These are phyloP conservation scores for Ladona fulva DNA, from an alignment of 1,140 invertebrate genomes.

Conservation along the genomic window DNA sequence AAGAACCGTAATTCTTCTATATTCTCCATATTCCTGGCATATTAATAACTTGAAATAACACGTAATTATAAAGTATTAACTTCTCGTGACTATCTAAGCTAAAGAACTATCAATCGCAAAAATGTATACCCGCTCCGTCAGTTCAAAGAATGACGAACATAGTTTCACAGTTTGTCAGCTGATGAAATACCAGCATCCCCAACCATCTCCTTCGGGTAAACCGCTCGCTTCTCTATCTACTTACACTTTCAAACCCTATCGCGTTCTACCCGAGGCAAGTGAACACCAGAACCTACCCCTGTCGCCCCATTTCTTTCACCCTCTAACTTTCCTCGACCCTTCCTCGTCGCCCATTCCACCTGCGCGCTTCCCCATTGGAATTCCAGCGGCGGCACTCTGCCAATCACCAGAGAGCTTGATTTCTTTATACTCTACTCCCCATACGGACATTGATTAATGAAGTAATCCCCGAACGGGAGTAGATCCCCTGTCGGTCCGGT, in stretches of 20 bases:
- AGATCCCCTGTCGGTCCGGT: background rate
- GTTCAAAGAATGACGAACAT: too few species aligned
- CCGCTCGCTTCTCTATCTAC: background rate
- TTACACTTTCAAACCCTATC: background rate
- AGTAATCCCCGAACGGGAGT: slow-evolving; percentile 2
- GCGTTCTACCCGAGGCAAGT: background rate
- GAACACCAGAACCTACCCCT: too few species aligned
- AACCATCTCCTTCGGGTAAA: too few species aligned
- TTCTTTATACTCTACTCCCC: background rate
- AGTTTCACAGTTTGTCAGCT: too few species aligned
- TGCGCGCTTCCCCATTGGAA: slow-evolving; percentile 2
- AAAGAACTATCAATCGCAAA: too few species aligned
- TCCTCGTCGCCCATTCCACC: background rate
- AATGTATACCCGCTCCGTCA: too few species aligned
- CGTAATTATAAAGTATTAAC: too few species aligned
- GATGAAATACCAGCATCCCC: too few species aligned
- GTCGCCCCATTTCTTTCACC: background rate
- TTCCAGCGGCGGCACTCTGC: background rate
- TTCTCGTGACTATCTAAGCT: too few species aligned
- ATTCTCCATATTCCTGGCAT: too few species aligned
- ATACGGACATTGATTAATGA: background rate
- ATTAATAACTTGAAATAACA: too few species aligned
- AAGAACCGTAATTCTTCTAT: too few species aligned
- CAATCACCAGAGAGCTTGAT: background rate
- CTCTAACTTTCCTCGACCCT: background rate